Evolutionary conservation across 2,797 vertebrate species (phyloP).

Genomic region (Takifugu rubripes): DNA sequence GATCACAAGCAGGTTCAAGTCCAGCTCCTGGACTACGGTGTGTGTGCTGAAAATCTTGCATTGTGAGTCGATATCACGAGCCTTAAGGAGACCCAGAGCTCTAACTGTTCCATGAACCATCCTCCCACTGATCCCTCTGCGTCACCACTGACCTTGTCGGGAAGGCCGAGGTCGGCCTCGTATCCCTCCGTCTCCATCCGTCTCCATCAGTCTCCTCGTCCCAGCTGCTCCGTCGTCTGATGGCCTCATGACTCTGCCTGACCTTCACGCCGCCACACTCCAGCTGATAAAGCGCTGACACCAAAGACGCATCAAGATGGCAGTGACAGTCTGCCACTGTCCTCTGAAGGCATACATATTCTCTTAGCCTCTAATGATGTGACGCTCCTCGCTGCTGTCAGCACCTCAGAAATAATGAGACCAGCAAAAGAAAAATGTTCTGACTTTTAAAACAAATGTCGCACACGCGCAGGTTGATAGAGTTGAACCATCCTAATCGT

Average conservation of each 20-base stretch:
- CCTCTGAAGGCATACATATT: constrained; percentile 17
- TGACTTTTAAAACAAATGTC: constrained; percentile 5
- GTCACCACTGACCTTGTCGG: constrained; percentile 48
- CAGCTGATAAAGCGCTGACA: constrained; percentile 39
- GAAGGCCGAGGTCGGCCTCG: constrained; percentile 36
- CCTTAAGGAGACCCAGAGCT: too few species aligned
- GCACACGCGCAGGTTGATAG: neutral
- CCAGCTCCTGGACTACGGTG: too few species aligned
- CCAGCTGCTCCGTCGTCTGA: constrained; percentile 56
- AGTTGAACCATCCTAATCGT: too few species aligned
- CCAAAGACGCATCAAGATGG: constrained; percentile 26
- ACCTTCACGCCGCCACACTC: constrained; percentile 47
- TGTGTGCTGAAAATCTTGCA: too few species aligned
- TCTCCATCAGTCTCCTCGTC: constrained; percentile 37
- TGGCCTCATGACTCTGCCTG: constrained; percentile 38
- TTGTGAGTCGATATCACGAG: too few species aligned
- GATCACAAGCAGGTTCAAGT: too few species aligned
- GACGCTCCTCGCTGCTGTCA: neutral
- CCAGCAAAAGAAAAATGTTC: neutral
- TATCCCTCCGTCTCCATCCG: constrained; percentile 45
- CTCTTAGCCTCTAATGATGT: constrained; percentile 12
- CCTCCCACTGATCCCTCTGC: constrained; percentile 8
- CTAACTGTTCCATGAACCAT: too few species aligned
- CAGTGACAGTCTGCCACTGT: constrained; percentile 17
- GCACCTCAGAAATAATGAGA: constrained; percentile 6